Evolutionary conservation across 2,113 vertebrate genomes (phyloP), one percentile per base, ranked within the genome.

Genomic region (Gobius niger): DNA sequence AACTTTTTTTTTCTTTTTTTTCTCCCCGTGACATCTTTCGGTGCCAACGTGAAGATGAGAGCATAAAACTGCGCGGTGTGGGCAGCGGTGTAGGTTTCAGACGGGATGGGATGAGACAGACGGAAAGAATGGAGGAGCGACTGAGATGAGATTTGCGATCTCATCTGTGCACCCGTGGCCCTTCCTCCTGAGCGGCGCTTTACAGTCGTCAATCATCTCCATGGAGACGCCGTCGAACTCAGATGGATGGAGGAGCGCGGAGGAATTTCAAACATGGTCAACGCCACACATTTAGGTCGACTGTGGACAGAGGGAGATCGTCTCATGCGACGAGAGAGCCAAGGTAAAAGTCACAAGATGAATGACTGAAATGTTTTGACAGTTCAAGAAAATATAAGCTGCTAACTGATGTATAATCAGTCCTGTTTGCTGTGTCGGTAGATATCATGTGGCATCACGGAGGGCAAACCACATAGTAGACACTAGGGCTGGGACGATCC

Each of bases 161-260:
- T 88, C 80, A 84, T 87, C 83, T 77, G 76, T 78, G 83, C 82
- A 87, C 70, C 70, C 60, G 57, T 75, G 78, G 85, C 79, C 67
- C 76, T 66, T 75, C 18, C 73, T 76, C 75, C 75, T 63, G 49
- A 70, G 81, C 50, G 44, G 67, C 65, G 73, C 74, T 78, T 81
- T 63, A 67, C 67, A 44, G 50, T 85, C 76, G 82, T 89, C 86
- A 88, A 85, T 91, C 90, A 89, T 91, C 84, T 71, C 85, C 80
- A 80, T 76, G 80, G 83, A 78, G 82, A 84, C 83, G 52, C 81
- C 83, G 76, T 86, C 70, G 87, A 85, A 81, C 62, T 75, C 68
- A 76, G 81, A 86, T 76, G 80, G 85, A 86, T 87, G 72, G 68
- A 54, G 68, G 57, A 44, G 80, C 68, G 67, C 56, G 57, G 78